phyloP scores from a whole-genome alignment of 2,888 invertebrate genomes.

The Rutpela maculata region DNA sequence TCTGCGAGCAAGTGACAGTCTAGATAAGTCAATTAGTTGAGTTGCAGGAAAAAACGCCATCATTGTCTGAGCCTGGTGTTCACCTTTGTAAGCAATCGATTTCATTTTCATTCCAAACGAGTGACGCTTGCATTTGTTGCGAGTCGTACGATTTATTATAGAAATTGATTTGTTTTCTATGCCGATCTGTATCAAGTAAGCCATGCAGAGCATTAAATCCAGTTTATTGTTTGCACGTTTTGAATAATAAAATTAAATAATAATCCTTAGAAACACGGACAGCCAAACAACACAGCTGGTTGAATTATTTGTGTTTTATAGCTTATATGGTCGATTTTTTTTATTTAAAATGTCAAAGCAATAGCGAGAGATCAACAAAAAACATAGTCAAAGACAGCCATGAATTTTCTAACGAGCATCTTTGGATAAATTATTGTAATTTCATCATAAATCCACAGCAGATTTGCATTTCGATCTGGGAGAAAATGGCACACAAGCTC shows the following conservation, averaged over 20 bases:
- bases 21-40: slow-evolving; percentile 62
- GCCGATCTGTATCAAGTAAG: slow-evolving; percentile 40
- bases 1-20: slow-evolving; percentile 47
- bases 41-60: slow-evolving; percentile 48
- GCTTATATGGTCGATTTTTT: not conserved
- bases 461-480: too few relatives aligned
- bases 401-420: too few relatives aligned
- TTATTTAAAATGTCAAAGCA: not conserved
- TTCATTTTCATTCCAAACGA: slow-evolving; percentile 46
- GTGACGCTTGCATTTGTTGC: slow-evolving; percentile 51
- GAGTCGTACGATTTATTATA: slow-evolving; percentile 48
- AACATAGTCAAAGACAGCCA: too few relatives aligned
- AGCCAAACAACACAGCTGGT: slow-evolving; percentile 19
- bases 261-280: not conserved
- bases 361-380: not conserved
- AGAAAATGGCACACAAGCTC: too few relatives aligned
- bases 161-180: slow-evolving; percentile 54
- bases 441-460: too few relatives aligned
- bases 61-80: slow-evolving; percentile 55
- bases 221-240: slow-evolving; percentile 31
- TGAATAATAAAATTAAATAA: slow-evolving; percentile 11
- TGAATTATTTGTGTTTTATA: not conserved
- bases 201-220: slow-evolving; percentile 42
- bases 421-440: too few relatives aligned
- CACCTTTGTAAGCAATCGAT: slow-evolving; percentile 46